Evolutionary conservation across 2,888 invertebrate genomes (phyloP).

Genomic region (Drosophila multiciliata): DNA sequence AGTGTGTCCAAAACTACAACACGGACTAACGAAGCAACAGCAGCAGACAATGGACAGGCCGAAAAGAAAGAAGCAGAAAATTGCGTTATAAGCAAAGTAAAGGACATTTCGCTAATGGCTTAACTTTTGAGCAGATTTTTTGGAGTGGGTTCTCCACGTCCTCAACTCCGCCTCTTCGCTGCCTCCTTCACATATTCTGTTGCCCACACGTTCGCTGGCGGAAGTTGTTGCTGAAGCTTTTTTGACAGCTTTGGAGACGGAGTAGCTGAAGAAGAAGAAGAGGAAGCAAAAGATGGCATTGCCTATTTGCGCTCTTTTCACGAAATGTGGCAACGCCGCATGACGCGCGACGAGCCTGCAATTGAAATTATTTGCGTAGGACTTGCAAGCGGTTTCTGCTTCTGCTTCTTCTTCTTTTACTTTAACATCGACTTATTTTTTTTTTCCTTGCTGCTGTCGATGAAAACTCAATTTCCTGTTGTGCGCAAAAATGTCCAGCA

Average conservation of each 20-base stretch:
- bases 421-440: conserved; percentile 1
- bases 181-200: not conserved
- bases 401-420: conserved; percentile 1
- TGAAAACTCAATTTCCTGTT: conserved; percentile 80
- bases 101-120: conserved; percentile 79
- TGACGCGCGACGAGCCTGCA: conserved; percentile 53
- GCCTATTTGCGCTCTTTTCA: conserved; percentile 36
- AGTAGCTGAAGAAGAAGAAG: conserved; percentile 1
- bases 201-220: conserved; percentile 35
- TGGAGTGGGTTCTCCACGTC: not conserved
- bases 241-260: conserved; percentile 62
- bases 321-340: conserved; percentile 70
- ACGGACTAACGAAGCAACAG: conserved; percentile 69
- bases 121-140: conserved; percentile 71
- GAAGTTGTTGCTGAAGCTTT: conserved; percentile 77
- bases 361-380: conserved; percentile 74
- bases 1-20: conserved; percentile 59
- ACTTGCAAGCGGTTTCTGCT: conserved; percentile 23
- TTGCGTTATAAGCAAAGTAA: conserved; percentile 79
- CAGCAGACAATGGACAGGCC: conserved; percentile 57
- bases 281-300: conserved; percentile 14
- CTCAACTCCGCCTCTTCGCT: not conserved
- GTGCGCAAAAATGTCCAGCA: conserved; percentile 68
- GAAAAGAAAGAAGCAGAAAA: conserved; percentile 63
- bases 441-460: conserved; percentile 59